Percentiles rank a stretch among this genome's conserved stretches.
These are phyloP conservation scores for Drosophila neocordata DNA, from an alignment of 1,140 invertebrate species.

Conservation along the genomic window DNA sequence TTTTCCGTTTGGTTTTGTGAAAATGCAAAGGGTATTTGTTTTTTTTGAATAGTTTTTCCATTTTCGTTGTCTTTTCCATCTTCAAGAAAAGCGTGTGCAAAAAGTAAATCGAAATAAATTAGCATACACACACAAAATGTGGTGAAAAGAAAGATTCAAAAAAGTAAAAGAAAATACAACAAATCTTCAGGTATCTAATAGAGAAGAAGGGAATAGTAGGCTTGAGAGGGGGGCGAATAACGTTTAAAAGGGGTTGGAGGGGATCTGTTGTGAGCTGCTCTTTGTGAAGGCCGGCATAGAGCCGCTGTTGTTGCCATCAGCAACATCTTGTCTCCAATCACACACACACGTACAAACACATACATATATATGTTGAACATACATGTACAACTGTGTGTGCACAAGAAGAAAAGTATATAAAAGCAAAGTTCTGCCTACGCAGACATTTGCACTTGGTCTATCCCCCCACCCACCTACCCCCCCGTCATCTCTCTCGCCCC, in stretches of 20 bases:
- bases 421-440: slow-evolving; percentile 21
- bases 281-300: background rate
- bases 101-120: slow-evolving; percentile 50
- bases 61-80: background rate
- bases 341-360: slow-evolving; percentile 19
- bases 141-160: slow-evolving; percentile 23
- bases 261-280: background rate
- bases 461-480: slow-evolving; percentile 5
- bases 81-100: slow-evolving; percentile 34
- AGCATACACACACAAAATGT: slow-evolving; percentile 42
- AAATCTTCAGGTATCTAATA: background rate
- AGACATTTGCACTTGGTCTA: slow-evolving; percentile 18
- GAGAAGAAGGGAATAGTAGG: background rate
- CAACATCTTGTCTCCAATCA: slow-evolving; percentile 27
- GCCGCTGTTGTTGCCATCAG: slow-evolving; percentile 37
- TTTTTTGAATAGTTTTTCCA: slow-evolving; percentile 40
- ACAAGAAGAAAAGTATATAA: slow-evolving; percentile 16
- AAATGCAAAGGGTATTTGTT: slow-evolving; percentile 37
- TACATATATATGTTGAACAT: background rate
- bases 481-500: too few species aligned
- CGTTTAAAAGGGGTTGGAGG: background rate
- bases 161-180: slow-evolving; percentile 7
- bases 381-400: slow-evolving; percentile 3
- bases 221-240: background rate
- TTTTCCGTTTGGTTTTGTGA: background rate